phyloP scores from a whole-genome alignment of 1,140 invertebrate genomes.

The Hermetia illucens region DNA sequence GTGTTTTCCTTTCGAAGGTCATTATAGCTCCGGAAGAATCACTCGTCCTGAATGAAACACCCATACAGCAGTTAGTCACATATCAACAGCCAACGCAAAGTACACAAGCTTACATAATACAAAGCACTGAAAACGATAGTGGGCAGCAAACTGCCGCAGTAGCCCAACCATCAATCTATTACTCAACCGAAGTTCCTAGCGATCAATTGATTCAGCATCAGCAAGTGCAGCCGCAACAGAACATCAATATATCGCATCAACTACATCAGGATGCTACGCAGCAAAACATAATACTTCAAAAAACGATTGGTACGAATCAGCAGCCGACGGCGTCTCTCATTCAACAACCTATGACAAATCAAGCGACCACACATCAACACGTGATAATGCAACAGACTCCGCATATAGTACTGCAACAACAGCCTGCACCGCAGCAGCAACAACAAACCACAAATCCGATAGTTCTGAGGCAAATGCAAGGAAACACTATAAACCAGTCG shows the following conservation, averaged over 20 bases:
- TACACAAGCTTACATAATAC: no score
- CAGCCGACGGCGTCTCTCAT: constrained; percentile 9
- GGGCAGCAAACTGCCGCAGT: no score
- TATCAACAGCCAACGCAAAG: constrained; percentile 22
- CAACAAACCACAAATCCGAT: constrained; percentile 7
- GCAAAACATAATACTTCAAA: background rate
- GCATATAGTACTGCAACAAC: constrained; percentile 27
- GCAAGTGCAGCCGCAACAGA: constrained; percentile 5
- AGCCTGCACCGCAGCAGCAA: constrained; percentile 16
- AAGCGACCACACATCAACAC: constrained; percentile 10
- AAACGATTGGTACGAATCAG: constrained; percentile 8
- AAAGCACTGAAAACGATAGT: no score
- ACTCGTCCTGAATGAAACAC: constrained; percentile 22
- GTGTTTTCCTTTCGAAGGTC: constrained; percentile 10
- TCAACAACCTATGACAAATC: no score
- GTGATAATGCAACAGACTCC: constrained; percentile 23
- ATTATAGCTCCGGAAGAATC: constrained; percentile 24
- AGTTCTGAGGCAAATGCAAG: constrained; percentile 7
- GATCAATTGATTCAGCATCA: no score
- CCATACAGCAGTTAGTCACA: constrained; percentile 19
- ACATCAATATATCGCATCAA: constrained; percentile 5
- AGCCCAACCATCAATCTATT: no score
- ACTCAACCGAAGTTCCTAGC: no score
- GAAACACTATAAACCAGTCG: constrained; percentile 2
- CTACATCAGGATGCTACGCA: constrained; percentile 15